Percentiles rank a stretch among this genome's conserved stretches.
Conservation (phyloP, 2,113 vertebrate genomes). For the Campylorhamphus procurvoides region DNA sequence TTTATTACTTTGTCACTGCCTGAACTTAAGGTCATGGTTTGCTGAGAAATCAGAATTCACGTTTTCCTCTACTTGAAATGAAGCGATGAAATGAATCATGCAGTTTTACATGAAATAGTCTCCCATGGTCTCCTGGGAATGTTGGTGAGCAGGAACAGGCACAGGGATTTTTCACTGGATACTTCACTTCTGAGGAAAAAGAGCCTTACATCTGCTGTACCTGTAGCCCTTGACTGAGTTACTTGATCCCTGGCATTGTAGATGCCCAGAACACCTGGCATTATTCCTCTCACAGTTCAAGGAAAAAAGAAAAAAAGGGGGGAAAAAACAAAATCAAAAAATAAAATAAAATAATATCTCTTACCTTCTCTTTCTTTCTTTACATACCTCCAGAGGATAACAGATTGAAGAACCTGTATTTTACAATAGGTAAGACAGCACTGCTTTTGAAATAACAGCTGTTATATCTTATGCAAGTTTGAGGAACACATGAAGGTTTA, state of each 20-base stretch:
- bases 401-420: neutral
- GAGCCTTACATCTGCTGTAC: neutral
- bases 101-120: constrained; percentile 11
- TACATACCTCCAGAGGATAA: neutral
- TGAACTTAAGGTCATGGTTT: constrained; percentile 1
- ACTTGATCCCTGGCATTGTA: neutral
- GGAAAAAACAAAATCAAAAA: neutral
- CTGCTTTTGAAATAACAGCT: neutral
- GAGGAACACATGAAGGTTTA: neutral
- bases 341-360: neutral
- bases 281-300: neutral
- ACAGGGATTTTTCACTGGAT: neutral
- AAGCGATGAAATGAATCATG: neutral
- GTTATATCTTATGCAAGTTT: neutral
- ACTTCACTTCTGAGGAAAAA: neutral
- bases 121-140: neutral
- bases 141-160: neutral
- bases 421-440: neutral
- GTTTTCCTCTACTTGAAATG: constrained; percentile 13
- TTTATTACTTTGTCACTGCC: neutral
- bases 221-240: neutral
- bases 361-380: neutral
- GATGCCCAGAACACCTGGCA: neutral
- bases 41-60: neutral
- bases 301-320: neutral